phyloP scores from a whole-genome alignment of 2,888 invertebrate genomes.

The Antheraea yamamai region DNA sequence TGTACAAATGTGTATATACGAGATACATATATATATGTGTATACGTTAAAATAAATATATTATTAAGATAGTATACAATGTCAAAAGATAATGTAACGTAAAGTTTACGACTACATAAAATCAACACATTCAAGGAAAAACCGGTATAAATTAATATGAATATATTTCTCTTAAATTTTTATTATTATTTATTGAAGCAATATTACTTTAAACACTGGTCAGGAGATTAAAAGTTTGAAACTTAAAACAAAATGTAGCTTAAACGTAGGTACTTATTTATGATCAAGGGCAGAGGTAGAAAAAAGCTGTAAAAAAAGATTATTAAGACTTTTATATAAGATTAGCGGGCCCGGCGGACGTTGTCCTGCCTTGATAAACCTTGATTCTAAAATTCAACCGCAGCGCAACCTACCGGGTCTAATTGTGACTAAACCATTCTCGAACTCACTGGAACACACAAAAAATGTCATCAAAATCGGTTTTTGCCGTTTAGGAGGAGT shows the following conservation, averaged over 20 bases:
- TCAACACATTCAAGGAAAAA: background rate
- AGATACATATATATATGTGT: background rate
- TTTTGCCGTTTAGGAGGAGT: too few species aligned
- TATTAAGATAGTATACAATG: background rate
- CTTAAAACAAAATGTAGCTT: background rate
- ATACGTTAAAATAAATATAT: background rate
- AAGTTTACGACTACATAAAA: background rate
- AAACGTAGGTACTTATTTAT: background rate
- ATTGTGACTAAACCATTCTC: too few species aligned
- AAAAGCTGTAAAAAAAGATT: background rate
- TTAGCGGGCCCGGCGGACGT: too few species aligned
- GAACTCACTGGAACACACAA: too few species aligned
- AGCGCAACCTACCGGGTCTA: too few species aligned
- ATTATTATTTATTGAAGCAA: background rate
- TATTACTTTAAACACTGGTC: background rate
- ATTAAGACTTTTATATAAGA: too few species aligned
- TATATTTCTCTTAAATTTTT: background rate
- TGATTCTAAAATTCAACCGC: too few species aligned
- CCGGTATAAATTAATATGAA: background rate
- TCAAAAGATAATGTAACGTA: background rate
- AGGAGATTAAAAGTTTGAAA: background rate
- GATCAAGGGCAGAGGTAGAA: background rate
- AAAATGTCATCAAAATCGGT: too few species aligned
- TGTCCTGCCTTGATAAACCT: too few species aligned
- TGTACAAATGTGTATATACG: background rate